Base-by-base conservation (phyloP, 2,113 vertebrate genomes). In the Lanius ludovicianus region DNA sequence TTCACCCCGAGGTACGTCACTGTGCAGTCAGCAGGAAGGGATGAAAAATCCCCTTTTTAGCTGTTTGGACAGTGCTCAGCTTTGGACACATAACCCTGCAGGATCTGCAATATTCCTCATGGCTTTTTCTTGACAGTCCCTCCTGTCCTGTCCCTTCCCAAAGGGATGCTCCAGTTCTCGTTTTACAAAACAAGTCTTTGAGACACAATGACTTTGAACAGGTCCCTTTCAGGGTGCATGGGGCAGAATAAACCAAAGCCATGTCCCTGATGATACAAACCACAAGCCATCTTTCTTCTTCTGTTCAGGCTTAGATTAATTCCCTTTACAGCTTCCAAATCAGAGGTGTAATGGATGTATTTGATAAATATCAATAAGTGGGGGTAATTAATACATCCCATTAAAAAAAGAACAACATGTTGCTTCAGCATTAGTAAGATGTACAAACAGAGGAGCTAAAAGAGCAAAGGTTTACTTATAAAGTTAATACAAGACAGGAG, bases 1-100 rank as follows among this genome's bases (percentile, higher is more conserved):
- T 11, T 60, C 63, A 42, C 6, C 25, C 23, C 0, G 0, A 16
- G 52, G 27, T 4, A 2, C 10, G 10, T 42, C 63, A 41, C 55
- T 50, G 21, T 0, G 0, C 33, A 64, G 60, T 30, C 70, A 74
- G 50, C 13, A 41, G 0, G 4, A 56, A 41, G 22, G n/a, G 21
- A 39, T 28, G 31, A 80, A 84, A 91, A 91, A 80, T 24, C 13
- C 13, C 7, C 18, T 70, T 78, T 75, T 44, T 2, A 82, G 44
- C 11, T 64, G 10, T 63, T n/a, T 41, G 31, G 21, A 31, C 19
- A 82, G 52, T 2, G 30, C 10, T 75, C 19, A 1, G 6, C 19
- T 79, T 93, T 41, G 27, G 24, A 67, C 93, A 84, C 13, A 35
- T 0, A 56, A 30, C 16, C 35, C 46, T 77, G 37, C 24, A 53